Conservation (phyloP, 2,888 invertebrate species). For the Chaitophorus viminalis region DNA sequence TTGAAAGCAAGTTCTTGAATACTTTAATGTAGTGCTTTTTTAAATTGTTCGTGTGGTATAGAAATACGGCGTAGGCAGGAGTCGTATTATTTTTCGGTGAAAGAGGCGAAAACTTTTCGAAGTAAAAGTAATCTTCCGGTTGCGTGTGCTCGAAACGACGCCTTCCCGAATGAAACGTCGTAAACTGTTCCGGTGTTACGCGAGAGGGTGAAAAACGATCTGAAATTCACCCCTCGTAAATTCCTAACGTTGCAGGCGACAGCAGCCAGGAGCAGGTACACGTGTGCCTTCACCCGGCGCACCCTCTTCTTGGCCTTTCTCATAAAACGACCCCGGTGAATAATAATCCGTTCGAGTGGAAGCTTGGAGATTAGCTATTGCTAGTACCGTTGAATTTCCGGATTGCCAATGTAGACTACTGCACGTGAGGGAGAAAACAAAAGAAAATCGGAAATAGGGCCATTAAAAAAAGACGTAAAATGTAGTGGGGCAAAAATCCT, state of each 20-base stretch:
- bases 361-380: conserved; percentile 53
- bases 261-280: conserved; percentile 37
- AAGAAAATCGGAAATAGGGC: conserved; percentile 32
- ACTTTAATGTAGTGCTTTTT: neutral
- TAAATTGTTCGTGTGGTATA: conserved; percentile 12
- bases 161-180: conserved; percentile 46
- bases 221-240: conserved; percentile 43
- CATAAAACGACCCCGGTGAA: conserved; percentile 27
- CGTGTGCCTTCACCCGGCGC: conserved; percentile 11
- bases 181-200: conserved; percentile 51
- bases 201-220: conserved; percentile 57
- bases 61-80: neutral
- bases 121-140: conserved; percentile 60
- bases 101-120: conserved; percentile 2
- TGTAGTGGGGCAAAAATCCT: neutral
- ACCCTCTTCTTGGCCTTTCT: conserved; percentile 16
- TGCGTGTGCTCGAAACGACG: conserved; percentile 36
- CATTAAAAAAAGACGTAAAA: conserved; percentile 45
- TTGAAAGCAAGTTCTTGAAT: neutral
- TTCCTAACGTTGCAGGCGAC: conserved; percentile 16
- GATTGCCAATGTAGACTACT: conserved; percentile 14
- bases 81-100: conserved; percentile 6
- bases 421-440: conserved; percentile 41
- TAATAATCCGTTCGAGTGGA: conserved; percentile 59
- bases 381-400: conserved; percentile 49